Conservation (phyloP, 2,113 vertebrate genomes). For the Ptilorrhoa leucosticta region DNA sequence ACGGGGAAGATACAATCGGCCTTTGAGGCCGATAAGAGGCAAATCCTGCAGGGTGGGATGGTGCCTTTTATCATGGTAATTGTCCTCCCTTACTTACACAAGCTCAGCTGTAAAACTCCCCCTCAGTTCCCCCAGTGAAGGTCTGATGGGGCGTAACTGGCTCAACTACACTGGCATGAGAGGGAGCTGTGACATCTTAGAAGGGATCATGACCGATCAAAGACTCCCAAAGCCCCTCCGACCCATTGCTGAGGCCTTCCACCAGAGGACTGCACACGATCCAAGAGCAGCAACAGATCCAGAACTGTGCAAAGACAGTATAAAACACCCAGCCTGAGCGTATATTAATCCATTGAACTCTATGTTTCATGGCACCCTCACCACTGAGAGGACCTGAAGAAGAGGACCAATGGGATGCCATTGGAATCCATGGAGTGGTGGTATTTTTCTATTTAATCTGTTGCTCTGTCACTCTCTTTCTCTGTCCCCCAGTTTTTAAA, state of each 20-base stretch:
- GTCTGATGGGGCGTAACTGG: background rate
- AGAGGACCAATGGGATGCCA: fast-evolving
- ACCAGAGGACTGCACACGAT: fast-evolving
- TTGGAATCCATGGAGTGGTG: background rate
- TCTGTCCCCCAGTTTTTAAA: background rate
- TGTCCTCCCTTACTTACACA: background rate
- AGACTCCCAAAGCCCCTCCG: background rate
- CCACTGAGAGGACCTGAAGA: background rate
- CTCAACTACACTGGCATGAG: background rate
- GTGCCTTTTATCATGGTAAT: background rate
- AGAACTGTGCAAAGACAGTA: fast-evolving
- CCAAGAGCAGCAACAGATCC: background rate
- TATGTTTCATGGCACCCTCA: fast-evolving
- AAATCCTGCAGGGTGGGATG: background rate
- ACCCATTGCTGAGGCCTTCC: background rate
- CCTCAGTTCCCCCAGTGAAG: background rate
- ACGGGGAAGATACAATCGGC: background rate
- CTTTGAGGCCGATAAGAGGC: background rate
- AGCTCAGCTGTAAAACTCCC: background rate
- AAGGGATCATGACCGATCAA: no score
- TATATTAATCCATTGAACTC: background rate
- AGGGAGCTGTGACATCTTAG: background rate
- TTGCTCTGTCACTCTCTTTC: background rate
- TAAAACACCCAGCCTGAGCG: background rate
- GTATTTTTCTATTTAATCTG: background rate